Base-by-base conservation (phyloP, 2,113 vertebrate species). In the Rousettus leschenaultii region DNA sequence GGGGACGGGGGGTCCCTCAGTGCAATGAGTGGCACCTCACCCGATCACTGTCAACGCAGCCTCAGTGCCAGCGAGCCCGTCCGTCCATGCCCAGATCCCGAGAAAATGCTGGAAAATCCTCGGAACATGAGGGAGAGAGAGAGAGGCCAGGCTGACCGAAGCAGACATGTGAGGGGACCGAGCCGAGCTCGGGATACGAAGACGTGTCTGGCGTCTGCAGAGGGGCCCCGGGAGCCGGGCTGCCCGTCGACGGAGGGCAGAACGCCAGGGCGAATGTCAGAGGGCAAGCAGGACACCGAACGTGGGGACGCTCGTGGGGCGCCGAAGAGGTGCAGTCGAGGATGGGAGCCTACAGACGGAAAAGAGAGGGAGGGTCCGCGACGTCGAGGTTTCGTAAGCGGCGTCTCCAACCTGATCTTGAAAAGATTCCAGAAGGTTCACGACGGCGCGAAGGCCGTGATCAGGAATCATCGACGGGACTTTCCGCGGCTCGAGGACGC, bases 201-300 rank as follows among this genome's bases (percentile, higher is more conserved):
- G 55, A 33, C 0, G 3, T 8, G 10, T 28, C 48, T 43, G 75
- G 89, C 48, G 12, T 77, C 51, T 71, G 68, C 68, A 38, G 61
- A 61, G 63, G 57, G 84, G 24, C 33, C 48, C 28, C 33, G 45
- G 84, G 21, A 30, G 30, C 26, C 9, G 4, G 2, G 4, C 12
- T 5, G 10, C 14, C 12, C 74, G 45, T 24, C 59, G 16, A 2
- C 71, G 24, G 30, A 57, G 48, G 35, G 59, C n/a, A 12, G 35
- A 7, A 40, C 0, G 11, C 14, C 35, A 14, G 2, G 18, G 10
- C 3, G 2, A 3, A 3, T 5, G 22, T 26, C 10, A 14, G 30
- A 61, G 71, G 48, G 30, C 19, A 68, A 73, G 70, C 5, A 3
- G 3, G 51, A 43, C 33, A 2, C 10, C 2, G 24, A 18, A 55